A percentile compares a stretch with the other conserved stretches of the same genome.
These are phyloP conservation scores for Nomada ruficornis DNA, from an alignment of 2,888 invertebrate species.

Conservation along the genomic window DNA sequence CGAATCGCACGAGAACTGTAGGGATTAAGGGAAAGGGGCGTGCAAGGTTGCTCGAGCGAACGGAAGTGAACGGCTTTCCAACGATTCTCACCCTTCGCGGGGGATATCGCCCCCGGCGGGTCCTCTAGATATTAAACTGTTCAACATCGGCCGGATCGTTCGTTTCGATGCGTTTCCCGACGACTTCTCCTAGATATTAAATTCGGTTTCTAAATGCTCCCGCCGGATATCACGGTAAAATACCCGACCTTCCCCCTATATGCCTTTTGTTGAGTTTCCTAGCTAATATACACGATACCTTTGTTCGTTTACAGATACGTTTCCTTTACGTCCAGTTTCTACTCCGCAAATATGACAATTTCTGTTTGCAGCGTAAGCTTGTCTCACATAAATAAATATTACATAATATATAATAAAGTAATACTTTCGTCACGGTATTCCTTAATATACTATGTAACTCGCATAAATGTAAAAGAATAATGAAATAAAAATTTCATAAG, in stretches of 20 bases:
- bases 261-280: background rate
- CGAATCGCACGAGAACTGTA: slow-evolving; percentile 55
- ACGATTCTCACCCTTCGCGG: slow-evolving; percentile 67
- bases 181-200: slow-evolving; percentile 69
- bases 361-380: background rate
- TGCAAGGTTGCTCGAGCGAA: slow-evolving; percentile 65
- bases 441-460: too few species aligned
- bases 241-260: background rate
- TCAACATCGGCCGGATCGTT: slow-evolving; percentile 70
- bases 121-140: slow-evolving; percentile 71
- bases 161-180: slow-evolving; percentile 71
- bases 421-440: too few species aligned
- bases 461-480: too few species aligned
- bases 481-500: too few species aligned
- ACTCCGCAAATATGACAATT: background rate
- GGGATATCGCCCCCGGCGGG: slow-evolving; percentile 67
- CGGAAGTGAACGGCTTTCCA: slow-evolving; percentile 63
- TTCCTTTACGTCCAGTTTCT: background rate
- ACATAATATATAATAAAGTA: too few species aligned
- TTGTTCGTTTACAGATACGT: background rate
- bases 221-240: slow-evolving; percentile 43
- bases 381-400: too few species aligned
- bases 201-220: slow-evolving; percentile 71
- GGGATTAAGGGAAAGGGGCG: slow-evolving; percentile 59
- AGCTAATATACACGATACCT: background rate